Base-by-base conservation (phyloP, 2,888 invertebrate genomes). In the Aromia moschata region DNA sequence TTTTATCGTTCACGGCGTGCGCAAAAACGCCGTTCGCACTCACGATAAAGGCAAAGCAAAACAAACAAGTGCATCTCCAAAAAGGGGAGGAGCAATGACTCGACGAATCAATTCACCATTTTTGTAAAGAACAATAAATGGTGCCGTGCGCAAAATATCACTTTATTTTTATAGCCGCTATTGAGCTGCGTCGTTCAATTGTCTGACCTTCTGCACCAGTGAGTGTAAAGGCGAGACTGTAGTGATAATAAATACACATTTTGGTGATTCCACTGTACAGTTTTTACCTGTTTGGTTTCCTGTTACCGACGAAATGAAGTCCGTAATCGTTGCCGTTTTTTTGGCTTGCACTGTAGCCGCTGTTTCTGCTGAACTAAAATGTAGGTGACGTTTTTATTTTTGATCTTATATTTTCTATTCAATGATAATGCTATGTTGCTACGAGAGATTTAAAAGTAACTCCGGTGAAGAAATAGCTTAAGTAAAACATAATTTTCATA, bases 131-230 rank as follows among this genome's bases (percentile, higher is more conserved):
- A 7, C 7, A 36, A 20, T 18, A 54, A 52, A 46, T 68, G 52
- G 71, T 70, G 68, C 62, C 60, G 71, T 74, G 75, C 64, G 75
- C 72, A 74, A 68, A 66, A 10, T 10, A 2, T n/a, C 3, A 10
- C 2, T n/a, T 33, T 2, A 11, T 10, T 33, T 33, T 33, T 33
- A 33, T 33, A 33, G 10, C n/a, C n/a, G 7, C 2, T 33, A 11
- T 11, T 11, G 11, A n/a, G 5, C 10, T 10, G 5, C 11, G 33
- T 10, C 11, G 7, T 7, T 10, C 25, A 4, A 70, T 74, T 76
- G 85, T 86, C 60, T 33, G n/a, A 88, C 91, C 92, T 93, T 93
- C 92, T 93, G 85, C 89, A 84, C 92, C 92, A 93, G 92, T 92
- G 92, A 83, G 92, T 91, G 90, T 92, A 93, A 93, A 92, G 92